Base-by-base conservation (phyloP, 2,888 invertebrate species). In the Protophormia terraenovae region DNA sequence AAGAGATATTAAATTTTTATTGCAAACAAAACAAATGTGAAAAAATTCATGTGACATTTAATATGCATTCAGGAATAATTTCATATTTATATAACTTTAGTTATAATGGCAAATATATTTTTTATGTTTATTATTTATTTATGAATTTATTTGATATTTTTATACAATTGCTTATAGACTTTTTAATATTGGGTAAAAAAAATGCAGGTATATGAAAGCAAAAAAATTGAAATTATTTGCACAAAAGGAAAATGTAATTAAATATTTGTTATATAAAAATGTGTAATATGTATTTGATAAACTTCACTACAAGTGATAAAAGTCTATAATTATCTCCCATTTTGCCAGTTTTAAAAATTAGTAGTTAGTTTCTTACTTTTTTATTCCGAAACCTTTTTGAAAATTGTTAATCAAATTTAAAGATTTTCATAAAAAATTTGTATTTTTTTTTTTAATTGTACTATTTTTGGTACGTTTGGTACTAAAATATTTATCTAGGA, bases 131-230 rank as follows among this genome's bases (percentile, higher is more conserved):
- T 14, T 41, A n/a, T 14, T 41, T 41, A 19, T 64, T 24, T 24
- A 45, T 64, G 27, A 41, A 19, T 64, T 64, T 45, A 67, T 47
- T 67, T 60, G 50, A n/a, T n/a, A n/a, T n/a, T n/a, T n/a, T n/a
- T n/a, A n/a, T 41, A 41, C n/a, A 41, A 5, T 6, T 41, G 41
- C 12, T 4, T 12, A n/a, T n/a, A n/a, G n/a, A n/a, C n/a, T n/a
- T 41, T 41, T 41, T 41, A 41, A n/a, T 14, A 12, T 41, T 41
- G n/a, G 14, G 41, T n/a, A 41, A n/a, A 41, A n/a, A 41, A 41
- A 5, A 41, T n/a, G n/a, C 4, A 41, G 41, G 41, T n/a, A 41
- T 0, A 4, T 41, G 38, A 38, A 12, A 3, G 12, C 12, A 38
- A 41, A 41, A n/a, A 41, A 41, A n/a, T n/a, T n/a, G n/a, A n/a